These are phyloP conservation scores for Lepus americanus DNA, from an alignment of 2,113 vertebrate species.

Conservation along the genomic window DNA sequence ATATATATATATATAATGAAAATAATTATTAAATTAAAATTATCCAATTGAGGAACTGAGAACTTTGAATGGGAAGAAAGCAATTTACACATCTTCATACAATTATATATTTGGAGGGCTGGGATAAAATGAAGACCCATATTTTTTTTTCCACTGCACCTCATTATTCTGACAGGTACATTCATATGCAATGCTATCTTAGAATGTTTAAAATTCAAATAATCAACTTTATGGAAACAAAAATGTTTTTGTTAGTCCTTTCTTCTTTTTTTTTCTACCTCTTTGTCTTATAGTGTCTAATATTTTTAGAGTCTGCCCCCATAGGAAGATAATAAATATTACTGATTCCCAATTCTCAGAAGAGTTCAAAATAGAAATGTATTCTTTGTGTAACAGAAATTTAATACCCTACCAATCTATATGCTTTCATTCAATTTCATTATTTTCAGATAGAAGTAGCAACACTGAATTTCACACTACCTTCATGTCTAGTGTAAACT, in stretches of 20 bases:
- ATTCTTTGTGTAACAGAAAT: background rate
- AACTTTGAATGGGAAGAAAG: no score
- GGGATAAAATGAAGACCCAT: no score
- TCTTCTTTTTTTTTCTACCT: background rate
- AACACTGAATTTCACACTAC: background rate
- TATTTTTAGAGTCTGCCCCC: background rate
- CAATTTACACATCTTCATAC: no score
- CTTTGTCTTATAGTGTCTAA: background rate
- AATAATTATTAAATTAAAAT: no score
- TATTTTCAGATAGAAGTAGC: background rate
- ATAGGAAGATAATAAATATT: background rate
- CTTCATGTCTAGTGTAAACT: background rate
- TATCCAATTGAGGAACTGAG: no score
- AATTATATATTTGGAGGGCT: no score
- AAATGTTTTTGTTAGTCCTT: background rate
- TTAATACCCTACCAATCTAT: background rate
- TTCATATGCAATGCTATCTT: background rate
- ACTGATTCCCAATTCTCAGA: conserved; percentile 6
- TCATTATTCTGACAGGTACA: background rate
- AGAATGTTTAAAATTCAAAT: background rate
- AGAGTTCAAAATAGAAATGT: conserved; percentile 13
- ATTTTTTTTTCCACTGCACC: background rate
- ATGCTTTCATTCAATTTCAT: background rate
- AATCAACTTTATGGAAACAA: background rate
- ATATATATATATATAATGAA: no score